A percentile compares a stretch with the other conserved stretches of the same genome.
Conservation (phyloP, 2,888 invertebrate species). For the Aleiodes testaceus region DNA sequence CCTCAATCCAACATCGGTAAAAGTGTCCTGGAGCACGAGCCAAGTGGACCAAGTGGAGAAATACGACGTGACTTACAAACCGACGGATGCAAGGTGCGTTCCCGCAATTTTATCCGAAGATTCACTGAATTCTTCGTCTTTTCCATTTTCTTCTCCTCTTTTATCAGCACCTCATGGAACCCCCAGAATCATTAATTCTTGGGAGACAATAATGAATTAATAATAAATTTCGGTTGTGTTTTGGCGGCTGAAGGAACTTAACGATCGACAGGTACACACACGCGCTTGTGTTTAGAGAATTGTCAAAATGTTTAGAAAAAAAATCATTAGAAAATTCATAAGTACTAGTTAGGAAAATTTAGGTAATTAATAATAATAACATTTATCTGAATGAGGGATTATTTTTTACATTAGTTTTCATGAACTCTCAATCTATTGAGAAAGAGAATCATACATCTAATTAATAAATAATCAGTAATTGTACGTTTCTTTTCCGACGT, state of each 20-base stretch:
- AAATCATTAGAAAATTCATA: no score
- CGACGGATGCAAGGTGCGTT: slow-evolving; percentile 91
- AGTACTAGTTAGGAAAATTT: background rate
- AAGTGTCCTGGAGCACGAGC: slow-evolving; percentile 90
- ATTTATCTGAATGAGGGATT: no score
- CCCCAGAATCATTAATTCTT: no score
- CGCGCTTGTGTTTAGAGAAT: slow-evolving; percentile 21
- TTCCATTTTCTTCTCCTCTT: background rate
- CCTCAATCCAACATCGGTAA: slow-evolving; percentile 88
- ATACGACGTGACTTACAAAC: slow-evolving; percentile 93
- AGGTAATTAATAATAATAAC: background rate
- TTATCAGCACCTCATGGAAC: background rate
- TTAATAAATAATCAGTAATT: slow-evolving; percentile 11
- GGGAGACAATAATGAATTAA: background rate
- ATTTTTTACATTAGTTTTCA: no score
- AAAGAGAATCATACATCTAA: background rate
- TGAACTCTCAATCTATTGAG: no score
- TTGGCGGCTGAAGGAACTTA: slow-evolving; percentile 41
- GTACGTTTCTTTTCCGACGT: slow-evolving; percentile 30
- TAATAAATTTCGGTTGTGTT: slow-evolving; percentile 39
- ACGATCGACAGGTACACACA: slow-evolving; percentile 39
- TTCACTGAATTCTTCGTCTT: background rate
- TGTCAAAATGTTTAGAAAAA: slow-evolving; percentile 12
- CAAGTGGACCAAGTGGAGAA: slow-evolving; percentile 86
- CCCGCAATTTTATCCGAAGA: slow-evolving; percentile 49